A percentile compares a stretch with the other conserved stretches of the same genome.
These are phyloP conservation scores for Odocoileus virginianus DNA, from an alignment of 2,113 vertebrate genomes.

Conservation along the genomic window DNA sequence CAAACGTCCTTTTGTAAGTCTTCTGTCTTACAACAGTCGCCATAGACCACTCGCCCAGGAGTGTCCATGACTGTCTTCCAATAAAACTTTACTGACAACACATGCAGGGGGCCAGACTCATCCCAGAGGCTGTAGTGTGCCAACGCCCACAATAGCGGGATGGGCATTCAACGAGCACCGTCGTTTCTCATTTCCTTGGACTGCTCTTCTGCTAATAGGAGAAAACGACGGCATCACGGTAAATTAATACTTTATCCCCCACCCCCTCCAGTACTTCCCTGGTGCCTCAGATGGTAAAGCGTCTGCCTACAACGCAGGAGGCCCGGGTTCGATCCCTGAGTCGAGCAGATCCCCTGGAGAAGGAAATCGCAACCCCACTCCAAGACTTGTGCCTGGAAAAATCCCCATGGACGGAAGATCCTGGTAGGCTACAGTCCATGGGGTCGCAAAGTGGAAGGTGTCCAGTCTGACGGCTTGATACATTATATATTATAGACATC, in stretches of 20 bases:
- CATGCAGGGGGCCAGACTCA: not conserved
- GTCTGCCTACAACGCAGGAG: accelerated
- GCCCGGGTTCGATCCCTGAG: accelerated
- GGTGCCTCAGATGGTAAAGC: not conserved
- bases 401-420: accelerated
- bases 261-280: not conserved
- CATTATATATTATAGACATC: not conserved
- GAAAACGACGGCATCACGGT: not conserved
- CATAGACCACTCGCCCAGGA: accelerated
- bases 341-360: not conserved
- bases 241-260: not conserved
- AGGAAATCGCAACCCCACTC: not conserved
- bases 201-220: not conserved
- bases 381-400: not conserved
- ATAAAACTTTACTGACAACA: not conserved
- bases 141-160: accelerated
- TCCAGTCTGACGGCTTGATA: too few species aligned
- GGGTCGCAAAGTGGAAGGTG: not conserved
- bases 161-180: accelerated
- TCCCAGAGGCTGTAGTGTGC: too few species aligned
- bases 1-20: not conserved
- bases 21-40: not conserved
- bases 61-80: not conserved
- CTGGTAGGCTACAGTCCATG: not conserved
- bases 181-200: accelerated